Evolutionary conservation across 53 echinoderm and acorn worm genomes (phyloP).

Genomic region (Glandiceps talaboti): DNA sequence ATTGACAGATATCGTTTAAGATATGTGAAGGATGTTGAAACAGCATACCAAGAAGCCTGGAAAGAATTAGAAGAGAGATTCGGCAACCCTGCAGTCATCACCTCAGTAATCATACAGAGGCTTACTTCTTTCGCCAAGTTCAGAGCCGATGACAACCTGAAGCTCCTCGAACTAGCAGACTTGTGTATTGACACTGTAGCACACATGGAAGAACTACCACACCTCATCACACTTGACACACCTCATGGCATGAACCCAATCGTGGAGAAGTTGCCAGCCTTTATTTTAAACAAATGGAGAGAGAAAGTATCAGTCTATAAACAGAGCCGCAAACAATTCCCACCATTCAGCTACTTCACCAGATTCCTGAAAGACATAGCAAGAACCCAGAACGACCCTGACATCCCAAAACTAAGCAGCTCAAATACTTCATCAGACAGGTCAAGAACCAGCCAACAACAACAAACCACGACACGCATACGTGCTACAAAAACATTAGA

Average conservation of each 20-base stretch:
- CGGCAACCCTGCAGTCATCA: constrained; percentile 4
- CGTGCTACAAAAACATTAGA: not conserved
- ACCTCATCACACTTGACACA: constrained; percentile 18
- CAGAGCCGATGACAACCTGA: not conserved
- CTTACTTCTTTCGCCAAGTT: not conserved
- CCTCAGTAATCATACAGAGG: not conserved
- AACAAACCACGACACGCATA: not conserved
- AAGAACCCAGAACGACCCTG: constrained; percentile 25
- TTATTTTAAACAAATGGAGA: constrained; percentile 30
- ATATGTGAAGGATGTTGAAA: not conserved
- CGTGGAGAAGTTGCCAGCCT: constrained; percentile 27
- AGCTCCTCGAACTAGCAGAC: not conserved
- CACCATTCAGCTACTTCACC: constrained; percentile 28
- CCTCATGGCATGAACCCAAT: constrained; percentile 22
- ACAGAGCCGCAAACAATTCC: constrained; percentile 19
- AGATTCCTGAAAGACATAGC: constrained; percentile 20
- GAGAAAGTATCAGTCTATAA: constrained; percentile 12
- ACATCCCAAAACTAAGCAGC: not conserved
- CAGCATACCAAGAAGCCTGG: not conserved
- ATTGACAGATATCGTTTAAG: not conserved
- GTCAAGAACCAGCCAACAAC: not conserved
- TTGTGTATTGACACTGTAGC: not conserved
- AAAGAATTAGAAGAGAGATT: not conserved
- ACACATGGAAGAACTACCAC: constrained; percentile 11
- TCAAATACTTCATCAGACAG: not conserved